Evolutionary conservation across 2,797 vertebrate genomes (phyloP), one percentile per base, ranked within the genome.

Genomic region (Perodicticus potto): DNA sequence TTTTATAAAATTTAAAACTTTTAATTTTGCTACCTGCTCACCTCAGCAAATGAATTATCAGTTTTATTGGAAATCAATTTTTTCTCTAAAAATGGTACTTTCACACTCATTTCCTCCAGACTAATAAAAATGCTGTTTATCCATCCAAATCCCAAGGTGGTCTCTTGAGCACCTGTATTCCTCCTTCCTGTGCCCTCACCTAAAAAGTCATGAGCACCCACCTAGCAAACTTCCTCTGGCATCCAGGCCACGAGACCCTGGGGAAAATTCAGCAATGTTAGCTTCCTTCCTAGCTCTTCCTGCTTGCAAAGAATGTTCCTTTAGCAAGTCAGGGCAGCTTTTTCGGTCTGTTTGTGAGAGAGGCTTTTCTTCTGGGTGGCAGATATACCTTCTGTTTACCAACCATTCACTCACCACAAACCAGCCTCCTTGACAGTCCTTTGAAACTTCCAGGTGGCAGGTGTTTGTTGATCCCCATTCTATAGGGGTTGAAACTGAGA

Each of bases 271-370:
- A 25, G 32, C 37, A 22, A 9, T 0, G 2, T 17, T 20, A 43
- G 69, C 57, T 49, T 83, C 67, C 59, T 81, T 55, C 40, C 27
- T 25, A 45, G 83, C 78, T 88, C 59, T 69, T 76, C 55, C 40
- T 74, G 49, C 78, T 91, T 32, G 55, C 45, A 91, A 83, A 83
- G 61, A 86, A 88, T 4, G 22, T 32, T 69, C 45, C 86, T 22
- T 43, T 25, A 76, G 69, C 86, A 96, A 91, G 94, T 89, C 80
- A 74, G 65, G 84, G 94, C 77, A 86, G 87, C 81, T 73, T 34
- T 72, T 61, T 5, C 6, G 16, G 80, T 74, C 78, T 83, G 91
- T 74, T 27, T 85, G 77, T 76, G 90, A 91, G 74, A 67, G 1
- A 67, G 1, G 2, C n/a, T 74, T 85, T 53, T 67, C 86, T 96